Evolutionary conservation across 2,113 vertebrate species (phyloP).

Genomic region (Mirounga angustirostris): DNA sequence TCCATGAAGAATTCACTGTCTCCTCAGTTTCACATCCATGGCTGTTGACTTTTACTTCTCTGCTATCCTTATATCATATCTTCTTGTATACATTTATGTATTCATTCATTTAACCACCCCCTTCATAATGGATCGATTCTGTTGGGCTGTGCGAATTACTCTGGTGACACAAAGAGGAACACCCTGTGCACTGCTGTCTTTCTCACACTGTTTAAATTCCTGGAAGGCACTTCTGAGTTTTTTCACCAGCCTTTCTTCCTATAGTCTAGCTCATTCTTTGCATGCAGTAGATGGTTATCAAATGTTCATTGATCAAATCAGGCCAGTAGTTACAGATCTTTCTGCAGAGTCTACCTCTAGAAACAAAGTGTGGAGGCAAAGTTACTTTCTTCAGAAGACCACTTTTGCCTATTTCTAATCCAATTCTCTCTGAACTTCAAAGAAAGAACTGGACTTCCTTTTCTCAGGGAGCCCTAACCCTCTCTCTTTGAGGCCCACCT

Average conservation of each 20-base stretch:
- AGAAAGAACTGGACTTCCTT: background rate
- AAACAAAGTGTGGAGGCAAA: constrained; percentile 37
- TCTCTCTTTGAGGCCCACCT: background rate
- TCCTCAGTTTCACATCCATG: background rate
- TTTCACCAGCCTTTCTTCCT: background rate
- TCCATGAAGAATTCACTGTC: background rate
- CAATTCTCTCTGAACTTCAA: background rate
- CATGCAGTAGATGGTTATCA: background rate
- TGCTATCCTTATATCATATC: background rate
- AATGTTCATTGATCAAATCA: constrained; percentile 20
- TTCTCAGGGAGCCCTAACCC: background rate
- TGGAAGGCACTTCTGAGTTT: background rate
- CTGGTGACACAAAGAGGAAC: background rate
- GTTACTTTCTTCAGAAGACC: background rate
- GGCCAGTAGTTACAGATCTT: background rate
- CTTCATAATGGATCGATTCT: background rate
- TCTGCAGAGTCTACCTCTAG: background rate
- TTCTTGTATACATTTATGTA: background rate
- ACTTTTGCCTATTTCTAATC: background rate
- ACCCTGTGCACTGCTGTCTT: background rate
- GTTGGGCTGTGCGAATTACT: background rate
- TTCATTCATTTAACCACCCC: background rate
- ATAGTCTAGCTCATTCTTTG: background rate
- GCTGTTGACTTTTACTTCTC: background rate
- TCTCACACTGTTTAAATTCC: background rate